Evolutionary conservation across 2,797 vertebrate species (phyloP), one percentile per base, ranked within the genome.

Genomic region (Gambelia wislizenii): DNA sequence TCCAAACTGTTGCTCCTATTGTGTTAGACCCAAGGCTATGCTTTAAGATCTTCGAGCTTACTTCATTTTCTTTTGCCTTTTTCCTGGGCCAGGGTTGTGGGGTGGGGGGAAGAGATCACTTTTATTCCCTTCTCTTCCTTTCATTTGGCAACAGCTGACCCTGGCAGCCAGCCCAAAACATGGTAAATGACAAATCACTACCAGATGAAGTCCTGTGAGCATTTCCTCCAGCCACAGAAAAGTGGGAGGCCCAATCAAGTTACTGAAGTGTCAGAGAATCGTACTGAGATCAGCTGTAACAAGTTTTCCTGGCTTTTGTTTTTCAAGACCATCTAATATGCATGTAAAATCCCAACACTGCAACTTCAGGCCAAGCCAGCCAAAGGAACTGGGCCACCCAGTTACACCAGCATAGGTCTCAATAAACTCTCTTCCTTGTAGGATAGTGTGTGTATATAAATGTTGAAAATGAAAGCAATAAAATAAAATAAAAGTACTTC

Each of bases 161-260:
- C 95, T 96, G 97, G 97, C 96, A 95, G 84, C 89, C 81, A 96
- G 96, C 97, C 97, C 91, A 93, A 96, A 96, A 94, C 96, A 96
- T 91, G 93, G 93, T 94, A 95, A 96, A 96, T 94, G 96, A 98
- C 97, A 98, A 98, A 98, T 98, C 96, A 97, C 96, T 98, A 96
- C 97, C 97, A 98, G 96, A 98, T 98, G 97, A 98, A 96, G 93
- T 91, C 92, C 72, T 56, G 91, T 92, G 91, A 96, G 93, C 84
- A 91, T 96, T 97, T 98, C 97, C 97, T 97, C 92, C 93, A 94
- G 92, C 89, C 90, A 92, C 91, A 89, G 92, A 95, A 95, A 86
- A 93, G 69, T 94, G 91, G 87, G 95, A 95, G 95, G 94, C 91
- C 93, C 36, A 93, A 93, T 94, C 95, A 97, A 96, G 95, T 95